These are phyloP conservation scores for Apotomis betuletana DNA, from an alignment of 2,888 invertebrate genomes.

Conservation along the genomic window DNA sequence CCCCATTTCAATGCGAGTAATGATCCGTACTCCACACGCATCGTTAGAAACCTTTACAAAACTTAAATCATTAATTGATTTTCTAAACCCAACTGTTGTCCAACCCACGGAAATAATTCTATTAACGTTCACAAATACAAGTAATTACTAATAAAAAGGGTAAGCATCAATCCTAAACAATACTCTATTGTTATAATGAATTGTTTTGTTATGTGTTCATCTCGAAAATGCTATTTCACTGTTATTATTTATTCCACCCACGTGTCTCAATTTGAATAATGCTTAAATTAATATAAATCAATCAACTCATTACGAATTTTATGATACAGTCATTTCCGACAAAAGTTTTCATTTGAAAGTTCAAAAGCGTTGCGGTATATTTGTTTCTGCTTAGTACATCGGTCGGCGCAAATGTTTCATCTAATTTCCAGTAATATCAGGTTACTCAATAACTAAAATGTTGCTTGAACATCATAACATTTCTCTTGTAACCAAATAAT, in stretches of 20 bases:
- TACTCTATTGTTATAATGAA: constrained; percentile 74
- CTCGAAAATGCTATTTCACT: constrained; percentile 68
- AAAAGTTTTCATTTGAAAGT: constrained; percentile 14
- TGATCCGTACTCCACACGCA: constrained; percentile 24
- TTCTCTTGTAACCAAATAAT: constrained; percentile 67
- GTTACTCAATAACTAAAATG: constrained; percentile 54
- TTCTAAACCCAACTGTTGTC: constrained; percentile 49
- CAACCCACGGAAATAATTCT: constrained; percentile 59
- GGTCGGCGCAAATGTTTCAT: constrained; percentile 23
- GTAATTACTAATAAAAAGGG: constrained; percentile 66
- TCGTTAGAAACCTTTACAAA: constrained; percentile 26
- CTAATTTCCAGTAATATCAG: constrained; percentile 52
- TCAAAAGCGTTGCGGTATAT: constrained; percentile 12
- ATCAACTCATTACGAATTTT: constrained; percentile 45
- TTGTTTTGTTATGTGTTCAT: constrained; percentile 72
- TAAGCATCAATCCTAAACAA: constrained; percentile 71
- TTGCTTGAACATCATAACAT: constrained; percentile 59
- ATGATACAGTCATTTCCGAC: constrained; percentile 14
- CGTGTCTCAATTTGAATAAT: constrained; percentile 57
- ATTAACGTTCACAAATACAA: constrained; percentile 56
- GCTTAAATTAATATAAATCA: constrained; percentile 58
- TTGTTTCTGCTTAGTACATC: constrained; percentile 2
- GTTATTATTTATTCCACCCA: constrained; percentile 72
- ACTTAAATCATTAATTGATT: constrained; percentile 37
- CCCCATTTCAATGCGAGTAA: constrained; percentile 16